Evolutionary conservation across 2,113 vertebrate genomes (phyloP), one percentile per base, ranked within the genome.

Genomic region (Sapayoa aenigma): DNA sequence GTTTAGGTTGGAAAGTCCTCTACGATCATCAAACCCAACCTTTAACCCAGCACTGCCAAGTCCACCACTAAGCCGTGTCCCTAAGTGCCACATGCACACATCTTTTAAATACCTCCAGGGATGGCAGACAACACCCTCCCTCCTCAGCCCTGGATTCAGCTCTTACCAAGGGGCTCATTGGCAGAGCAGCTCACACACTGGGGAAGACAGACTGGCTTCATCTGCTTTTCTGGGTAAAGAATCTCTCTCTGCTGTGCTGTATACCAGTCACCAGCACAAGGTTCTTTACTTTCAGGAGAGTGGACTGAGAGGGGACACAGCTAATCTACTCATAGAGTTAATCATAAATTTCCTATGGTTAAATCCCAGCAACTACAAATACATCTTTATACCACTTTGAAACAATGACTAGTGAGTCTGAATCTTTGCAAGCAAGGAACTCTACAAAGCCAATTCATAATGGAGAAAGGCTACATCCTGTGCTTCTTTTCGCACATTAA

Each of bases 321-420:
- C 63, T 86, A 62, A 85, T 83, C 37, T 49, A 55, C 90, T 30
- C 35, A 75, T 0, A 33, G 53, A 87, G 60, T 52, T 77, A 84
- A 52, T 80, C 90, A 74, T 4, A 83, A 23, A 56, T 87, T 74
- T 87, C 63, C 82, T 75, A 13, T 33, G n/a, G 76, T 60, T 92
- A 89, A 81, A 93, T 78, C 28, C 28, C 44, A 84, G 68, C 44
- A 56, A 89, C 69, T 94, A 92, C 79, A 94, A 94, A 81, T 60
- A 46, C 5, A 60, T 94, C 79, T 86, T 84, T 88, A 68, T 72
- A 68, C 28, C 28, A 44, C 24, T 44, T 8, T 33, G 68, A 90
- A 94, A 94, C 76, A 89, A 95, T 22, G 52, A 88, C 56, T 9
- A 56, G 56, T 30, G 76, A 81, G 47, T 59, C 63, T 81, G 56